phyloP scores from a whole-genome alignment of 2,113 vertebrate species.

The Pica pica region DNA sequence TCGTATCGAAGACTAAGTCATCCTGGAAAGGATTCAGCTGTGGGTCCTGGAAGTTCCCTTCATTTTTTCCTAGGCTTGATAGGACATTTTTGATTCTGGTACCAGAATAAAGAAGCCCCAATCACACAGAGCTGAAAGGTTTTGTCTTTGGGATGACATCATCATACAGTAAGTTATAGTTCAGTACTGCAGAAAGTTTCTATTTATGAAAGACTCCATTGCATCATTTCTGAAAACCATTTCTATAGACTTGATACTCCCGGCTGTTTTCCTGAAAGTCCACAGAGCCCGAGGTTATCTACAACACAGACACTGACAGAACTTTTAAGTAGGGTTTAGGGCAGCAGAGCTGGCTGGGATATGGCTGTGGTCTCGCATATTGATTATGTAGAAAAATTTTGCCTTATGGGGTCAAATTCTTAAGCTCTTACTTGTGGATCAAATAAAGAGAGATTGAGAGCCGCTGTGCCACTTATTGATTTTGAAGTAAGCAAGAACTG shows the following conservation, averaged over 20 bases:
- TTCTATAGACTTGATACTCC: background rate
- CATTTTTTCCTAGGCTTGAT: background rate
- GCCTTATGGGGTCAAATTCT: background rate
- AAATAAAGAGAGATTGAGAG: conserved; percentile 20
- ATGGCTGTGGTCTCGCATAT: background rate
- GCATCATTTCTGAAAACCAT: background rate
- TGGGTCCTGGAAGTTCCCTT: background rate
- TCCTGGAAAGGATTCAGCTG: background rate
- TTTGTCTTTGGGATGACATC: conserved; percentile 24
- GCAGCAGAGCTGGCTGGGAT: background rate
- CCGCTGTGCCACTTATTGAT: background rate
- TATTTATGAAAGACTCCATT: background rate
- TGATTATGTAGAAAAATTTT: background rate
- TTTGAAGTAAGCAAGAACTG: background rate
- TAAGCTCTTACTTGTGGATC: conserved; percentile 2
- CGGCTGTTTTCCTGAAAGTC: background rate
- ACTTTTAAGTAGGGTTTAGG: background rate
- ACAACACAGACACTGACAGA: background rate
- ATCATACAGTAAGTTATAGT: conserved; percentile 3
- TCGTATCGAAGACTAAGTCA: background rate
- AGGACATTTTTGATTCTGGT: background rate
- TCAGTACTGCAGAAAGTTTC: background rate
- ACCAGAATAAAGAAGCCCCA: conserved; percentile 1
- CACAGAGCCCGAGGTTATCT: background rate
- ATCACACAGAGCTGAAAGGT: background rate